Conservation (phyloP, 2,797 vertebrate species). For the Pelobates cultripes region DNA sequence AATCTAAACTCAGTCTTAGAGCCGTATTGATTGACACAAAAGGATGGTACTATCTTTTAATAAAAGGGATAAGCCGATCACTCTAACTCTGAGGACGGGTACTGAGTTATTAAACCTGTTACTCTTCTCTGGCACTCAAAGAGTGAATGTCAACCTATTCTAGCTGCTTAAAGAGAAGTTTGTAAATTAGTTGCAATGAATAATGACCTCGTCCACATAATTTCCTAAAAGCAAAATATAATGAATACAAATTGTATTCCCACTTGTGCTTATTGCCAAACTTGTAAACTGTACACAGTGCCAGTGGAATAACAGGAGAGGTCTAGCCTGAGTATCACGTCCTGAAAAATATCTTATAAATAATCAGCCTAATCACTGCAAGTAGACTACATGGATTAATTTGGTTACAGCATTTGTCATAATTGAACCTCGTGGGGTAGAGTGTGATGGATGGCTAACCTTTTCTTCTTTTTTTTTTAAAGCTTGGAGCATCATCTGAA, state of each 20-base stretch:
- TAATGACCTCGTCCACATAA: constrained; percentile 33
- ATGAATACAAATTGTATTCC: constrained; percentile 53
- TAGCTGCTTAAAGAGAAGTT: constrained; percentile 2
- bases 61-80: too few relatives aligned
- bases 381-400: constrained; percentile 47
- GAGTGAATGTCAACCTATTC: too few relatives aligned
- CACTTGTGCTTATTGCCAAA: constrained; percentile 22
- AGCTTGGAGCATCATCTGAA: constrained; percentile 43
- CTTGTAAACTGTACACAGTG: constrained; percentile 25
- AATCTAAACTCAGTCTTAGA: too few relatives aligned
- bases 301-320: constrained; percentile 22
- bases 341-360: constrained; percentile 49
- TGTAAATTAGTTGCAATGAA: constrained; percentile 12
- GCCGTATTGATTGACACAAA: too few relatives aligned
- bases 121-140: too few relatives aligned
- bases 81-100: too few relatives aligned
- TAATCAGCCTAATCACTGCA: constrained; percentile 45
- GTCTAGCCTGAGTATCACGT: constrained; percentile 13
- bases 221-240: constrained; percentile 38
- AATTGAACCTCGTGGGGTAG: constrained; percentile 40
- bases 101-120: too few relatives aligned
- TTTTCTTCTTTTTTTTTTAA: constrained; percentile 37
- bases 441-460: constrained; percentile 47
- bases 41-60: too few relatives aligned
- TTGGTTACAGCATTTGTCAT: constrained; percentile 50